Percentiles rank a stretch among this genome's conserved stretches.
phyloP scores from a whole-genome alignment of 2,797 vertebrate species.

The Melanotaenia trifasciata region DNA sequence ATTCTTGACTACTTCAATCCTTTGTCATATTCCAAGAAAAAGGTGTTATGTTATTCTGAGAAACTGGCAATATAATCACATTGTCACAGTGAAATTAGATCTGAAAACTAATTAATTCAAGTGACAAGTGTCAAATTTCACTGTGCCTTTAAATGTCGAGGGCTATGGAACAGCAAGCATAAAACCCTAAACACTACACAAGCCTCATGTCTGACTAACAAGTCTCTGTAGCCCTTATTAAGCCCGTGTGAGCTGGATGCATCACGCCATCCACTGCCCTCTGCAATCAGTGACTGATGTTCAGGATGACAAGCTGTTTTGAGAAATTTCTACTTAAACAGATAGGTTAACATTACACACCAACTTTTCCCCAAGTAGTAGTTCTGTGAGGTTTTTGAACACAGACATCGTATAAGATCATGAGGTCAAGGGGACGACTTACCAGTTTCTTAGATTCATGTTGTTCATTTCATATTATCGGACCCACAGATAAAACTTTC shows the following conservation, averaged over 20 bases:
- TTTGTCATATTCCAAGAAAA: slow-evolving; percentile 5
- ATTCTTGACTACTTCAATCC: slow-evolving; percentile 18
- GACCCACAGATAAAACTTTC: background rate
- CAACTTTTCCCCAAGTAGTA: slow-evolving; percentile 3
- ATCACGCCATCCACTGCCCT: slow-evolving; percentile 31
- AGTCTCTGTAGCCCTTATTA: slow-evolving; percentile 77
- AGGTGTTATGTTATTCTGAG: background rate
- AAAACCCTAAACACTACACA: slow-evolving; percentile 31
- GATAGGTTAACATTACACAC: slow-evolving; percentile 21
- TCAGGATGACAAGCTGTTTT: slow-evolving; percentile 49
- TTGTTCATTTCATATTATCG: background rate
- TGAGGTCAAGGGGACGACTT: slow-evolving; percentile 29
- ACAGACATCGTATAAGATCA: background rate
- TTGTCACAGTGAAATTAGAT: slow-evolving; percentile 14
- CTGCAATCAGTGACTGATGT: slow-evolving; percentile 21
- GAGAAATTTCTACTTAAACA: slow-evolving; percentile 27
- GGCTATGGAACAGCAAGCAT: slow-evolving; percentile 30
- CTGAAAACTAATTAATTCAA: slow-evolving; percentile 26
- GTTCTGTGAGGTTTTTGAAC: background rate
- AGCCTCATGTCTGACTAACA: slow-evolving; percentile 59
- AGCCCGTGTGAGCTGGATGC: slow-evolving; percentile 46
- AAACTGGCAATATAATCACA: slow-evolving; percentile 4
- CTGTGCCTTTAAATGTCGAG: slow-evolving; percentile 30
- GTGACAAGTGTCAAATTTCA: slow-evolving; percentile 22
- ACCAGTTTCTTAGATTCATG: background rate